A percentile compares a stretch with the other conserved stretches of the same genome.
Evolutionary conservation across 2,888 invertebrate species (phyloP).

Genomic region (Lucinisca nassula): DNA sequence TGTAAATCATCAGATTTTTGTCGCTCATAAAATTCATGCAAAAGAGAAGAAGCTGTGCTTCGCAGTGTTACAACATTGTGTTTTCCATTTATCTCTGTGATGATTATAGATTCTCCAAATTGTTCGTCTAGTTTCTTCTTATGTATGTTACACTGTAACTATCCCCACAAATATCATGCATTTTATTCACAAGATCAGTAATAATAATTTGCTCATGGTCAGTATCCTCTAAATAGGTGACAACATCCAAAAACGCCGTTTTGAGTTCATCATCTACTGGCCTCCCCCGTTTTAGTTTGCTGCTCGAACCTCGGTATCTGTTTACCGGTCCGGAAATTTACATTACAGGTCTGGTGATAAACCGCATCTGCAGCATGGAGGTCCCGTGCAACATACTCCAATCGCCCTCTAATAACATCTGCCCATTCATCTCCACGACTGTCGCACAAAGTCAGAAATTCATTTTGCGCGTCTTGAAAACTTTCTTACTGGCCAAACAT

Average conservation of each 20-base stretch:
- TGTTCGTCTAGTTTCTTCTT: constrained; percentile 60
- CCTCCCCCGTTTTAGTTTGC: not conserved
- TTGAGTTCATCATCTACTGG: not conserved
- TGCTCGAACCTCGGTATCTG: not conserved
- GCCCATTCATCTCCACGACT: not conserved
- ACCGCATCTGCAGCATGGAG: not conserved
- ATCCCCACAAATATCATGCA: constrained; percentile 27
- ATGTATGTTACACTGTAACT: constrained; percentile 45
- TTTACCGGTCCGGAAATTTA: not conserved
- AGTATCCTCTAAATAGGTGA: constrained; percentile 40
- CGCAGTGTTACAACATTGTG: constrained; percentile 66
- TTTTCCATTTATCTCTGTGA: constrained; percentile 63
- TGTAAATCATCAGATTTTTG: constrained; percentile 42
- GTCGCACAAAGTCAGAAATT: constrained; percentile 17
- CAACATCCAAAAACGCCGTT: not conserved
- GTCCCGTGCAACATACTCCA: not conserved
- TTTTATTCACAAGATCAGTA: constrained; percentile 34
- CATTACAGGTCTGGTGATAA: constrained; percentile 5
- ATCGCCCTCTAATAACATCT: not conserved
- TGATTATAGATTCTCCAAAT: constrained; percentile 65
- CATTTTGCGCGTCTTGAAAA: not conserved
- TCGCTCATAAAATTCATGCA: constrained; percentile 49
- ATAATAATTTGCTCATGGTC: constrained; percentile 47
- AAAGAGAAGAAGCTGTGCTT: constrained; percentile 50
- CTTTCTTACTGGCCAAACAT: constrained; percentile 35